phyloP scores from a whole-genome alignment of 2,888 invertebrate species.

The Dusona sp. region DNA sequence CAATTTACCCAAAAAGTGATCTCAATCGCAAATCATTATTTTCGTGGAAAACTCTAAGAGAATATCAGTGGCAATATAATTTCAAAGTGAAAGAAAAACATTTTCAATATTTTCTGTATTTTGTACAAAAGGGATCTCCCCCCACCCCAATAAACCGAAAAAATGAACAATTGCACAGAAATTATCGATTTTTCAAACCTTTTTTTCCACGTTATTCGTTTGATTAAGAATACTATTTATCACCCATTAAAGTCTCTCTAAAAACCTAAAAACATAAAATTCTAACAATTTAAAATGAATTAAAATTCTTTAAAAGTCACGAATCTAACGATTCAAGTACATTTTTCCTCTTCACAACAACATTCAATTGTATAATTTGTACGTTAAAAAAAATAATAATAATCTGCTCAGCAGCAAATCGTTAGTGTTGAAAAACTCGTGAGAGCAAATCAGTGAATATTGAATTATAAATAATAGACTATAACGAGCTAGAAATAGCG shows the following conservation, averaged over 20 bases:
- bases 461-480: conserved; percentile 4
- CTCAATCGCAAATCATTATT: neutral
- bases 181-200: neutral
- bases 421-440: neutral
- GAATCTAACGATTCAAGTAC: neutral
- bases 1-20: neutral
- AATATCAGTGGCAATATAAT: neutral
- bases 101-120: neutral
- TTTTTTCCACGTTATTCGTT: neutral
- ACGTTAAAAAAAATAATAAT: too few relatives aligned
- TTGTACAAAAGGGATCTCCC: neutral
- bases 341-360: neutral
- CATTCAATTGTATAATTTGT: too few relatives aligned
- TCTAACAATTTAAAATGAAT: neutral
- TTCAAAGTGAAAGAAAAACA: neutral
- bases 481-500: conserved; percentile 33
- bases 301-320: neutral
- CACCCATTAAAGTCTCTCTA: neutral
- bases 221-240: neutral
- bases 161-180: neutral
- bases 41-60: neutral
- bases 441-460: conserved; percentile 11
- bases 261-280: neutral
- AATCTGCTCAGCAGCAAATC: too few relatives aligned
- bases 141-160: neutral